These are phyloP conservation scores for Triplophysa bombifrons DNA, from an alignment of 2,797 vertebrate genomes.

Conservation along the genomic window DNA sequence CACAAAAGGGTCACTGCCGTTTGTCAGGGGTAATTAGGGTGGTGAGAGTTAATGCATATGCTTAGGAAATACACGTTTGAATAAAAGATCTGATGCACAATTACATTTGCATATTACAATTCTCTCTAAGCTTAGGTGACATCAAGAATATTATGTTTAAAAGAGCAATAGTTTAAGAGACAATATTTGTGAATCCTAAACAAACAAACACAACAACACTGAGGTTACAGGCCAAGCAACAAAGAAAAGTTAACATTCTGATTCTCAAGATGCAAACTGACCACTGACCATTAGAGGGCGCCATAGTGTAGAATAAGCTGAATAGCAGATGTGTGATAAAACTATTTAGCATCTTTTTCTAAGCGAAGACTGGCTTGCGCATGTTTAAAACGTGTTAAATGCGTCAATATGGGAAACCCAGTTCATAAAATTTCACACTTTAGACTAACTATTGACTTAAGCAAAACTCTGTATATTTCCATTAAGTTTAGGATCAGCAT, in stretches of 20 bases:
- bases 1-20: slow-evolving; percentile 35
- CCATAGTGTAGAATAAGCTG: no score
- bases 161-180: background rate
- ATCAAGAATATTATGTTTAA: slow-evolving; percentile 20
- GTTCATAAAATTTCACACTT: no score
- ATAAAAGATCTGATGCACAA: slow-evolving; percentile 76
- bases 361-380: no score
- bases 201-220: background rate
- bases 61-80: slow-evolving; percentile 67
- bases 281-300: background rate
- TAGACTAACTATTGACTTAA: no score
- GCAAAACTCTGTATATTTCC: no score
- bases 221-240: background rate
- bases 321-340: background rate
- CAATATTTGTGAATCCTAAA: background rate
- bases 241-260: background rate
- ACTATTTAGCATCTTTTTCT: no score
- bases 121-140: slow-evolving; percentile 58
- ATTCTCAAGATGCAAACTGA: background rate
- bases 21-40: slow-evolving; percentile 74
- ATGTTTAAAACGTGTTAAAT: background rate
- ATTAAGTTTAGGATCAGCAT: no score
- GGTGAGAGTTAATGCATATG: slow-evolving; percentile 73
- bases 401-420: no score
- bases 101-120: slow-evolving; percentile 85